These are phyloP conservation scores for Dermolepida albohirtum DNA, from an alignment of 2,888 invertebrate genomes.

Conservation along the genomic window DNA sequence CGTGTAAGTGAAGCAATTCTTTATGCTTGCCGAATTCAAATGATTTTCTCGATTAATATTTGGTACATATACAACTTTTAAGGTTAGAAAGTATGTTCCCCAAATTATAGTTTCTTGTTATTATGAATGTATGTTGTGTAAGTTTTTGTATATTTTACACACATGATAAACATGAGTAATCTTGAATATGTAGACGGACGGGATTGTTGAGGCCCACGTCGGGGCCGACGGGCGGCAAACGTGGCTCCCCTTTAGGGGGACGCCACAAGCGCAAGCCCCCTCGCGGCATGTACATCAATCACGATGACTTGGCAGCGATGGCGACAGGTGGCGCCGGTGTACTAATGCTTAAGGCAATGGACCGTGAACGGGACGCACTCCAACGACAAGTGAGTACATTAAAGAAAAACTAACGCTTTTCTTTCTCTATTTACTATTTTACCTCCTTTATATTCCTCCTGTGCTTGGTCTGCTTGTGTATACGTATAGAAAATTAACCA, in stretches of 20 bases:
- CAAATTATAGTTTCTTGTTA: constrained; percentile 10
- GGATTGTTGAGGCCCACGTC: constrained; percentile 84
- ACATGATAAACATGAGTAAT: constrained; percentile 56
- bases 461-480: constrained; percentile 37
- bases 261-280: constrained; percentile 88
- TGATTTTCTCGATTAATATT: too few relatives aligned
- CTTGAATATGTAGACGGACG: constrained; percentile 75
- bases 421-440: constrained; percentile 35
- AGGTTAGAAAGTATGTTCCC: constrained; percentile 24
- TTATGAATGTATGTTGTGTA: constrained; percentile 34
- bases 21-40: too few relatives aligned
- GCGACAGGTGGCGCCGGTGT: constrained; percentile 82
- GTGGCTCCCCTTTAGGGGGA: constrained; percentile 65
- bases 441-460: constrained; percentile 23
- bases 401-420: constrained; percentile 39
- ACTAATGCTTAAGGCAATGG: constrained; percentile 90
- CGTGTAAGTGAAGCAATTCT: too few relatives aligned
- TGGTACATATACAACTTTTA: background rate
- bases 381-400: constrained; percentile 91
- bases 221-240: constrained; percentile 73
- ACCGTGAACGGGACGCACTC: constrained; percentile 92
- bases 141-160: constrained; percentile 33
- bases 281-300: constrained; percentile 97
- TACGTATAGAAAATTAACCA: constrained; percentile 15
- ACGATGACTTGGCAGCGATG: constrained; percentile 94